Evolutionary conservation across 2,888 invertebrate genomes (phyloP).

Genomic region (Tenthredo livida): DNA sequence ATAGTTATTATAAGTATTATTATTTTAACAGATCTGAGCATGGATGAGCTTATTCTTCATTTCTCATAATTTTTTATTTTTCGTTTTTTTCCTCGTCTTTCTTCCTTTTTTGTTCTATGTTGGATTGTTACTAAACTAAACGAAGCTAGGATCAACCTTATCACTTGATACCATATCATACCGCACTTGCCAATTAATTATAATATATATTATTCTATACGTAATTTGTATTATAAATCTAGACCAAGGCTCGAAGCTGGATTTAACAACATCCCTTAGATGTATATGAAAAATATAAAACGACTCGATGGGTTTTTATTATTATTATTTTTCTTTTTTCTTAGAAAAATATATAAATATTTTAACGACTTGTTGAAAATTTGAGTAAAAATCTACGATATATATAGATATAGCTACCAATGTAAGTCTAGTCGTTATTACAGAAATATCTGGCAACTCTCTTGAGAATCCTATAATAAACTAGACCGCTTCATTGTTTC

Average conservation of each 20-base stretch:
- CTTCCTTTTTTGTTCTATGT: no score
- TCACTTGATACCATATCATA: neutral
- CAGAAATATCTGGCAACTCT: slow-evolving; percentile 22
- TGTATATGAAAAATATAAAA: neutral
- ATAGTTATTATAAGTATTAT: no score
- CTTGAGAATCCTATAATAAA: slow-evolving; percentile 16
- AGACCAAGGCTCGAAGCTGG: neutral
- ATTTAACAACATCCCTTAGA: neutral
- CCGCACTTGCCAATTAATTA: neutral
- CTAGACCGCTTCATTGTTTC: slow-evolving; percentile 42
- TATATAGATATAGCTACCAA: neutral
- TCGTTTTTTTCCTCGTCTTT: no score
- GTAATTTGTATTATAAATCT: neutral
- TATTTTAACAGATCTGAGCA: no score
- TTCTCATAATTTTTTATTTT: no score
- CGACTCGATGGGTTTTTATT: no score
- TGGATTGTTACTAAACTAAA: neutral
- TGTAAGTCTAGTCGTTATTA: slow-evolving; percentile 7
- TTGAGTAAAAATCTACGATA: neutral
- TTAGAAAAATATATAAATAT: neutral
- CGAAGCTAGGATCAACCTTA: neutral
- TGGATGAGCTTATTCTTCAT: no score
- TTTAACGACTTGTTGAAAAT: neutral
- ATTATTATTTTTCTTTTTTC: neutral
- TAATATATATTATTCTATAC: neutral